These are phyloP conservation scores for Theocolax elegans DNA, from an alignment of 1,140 invertebrate genomes.

Conservation along the genomic window DNA sequence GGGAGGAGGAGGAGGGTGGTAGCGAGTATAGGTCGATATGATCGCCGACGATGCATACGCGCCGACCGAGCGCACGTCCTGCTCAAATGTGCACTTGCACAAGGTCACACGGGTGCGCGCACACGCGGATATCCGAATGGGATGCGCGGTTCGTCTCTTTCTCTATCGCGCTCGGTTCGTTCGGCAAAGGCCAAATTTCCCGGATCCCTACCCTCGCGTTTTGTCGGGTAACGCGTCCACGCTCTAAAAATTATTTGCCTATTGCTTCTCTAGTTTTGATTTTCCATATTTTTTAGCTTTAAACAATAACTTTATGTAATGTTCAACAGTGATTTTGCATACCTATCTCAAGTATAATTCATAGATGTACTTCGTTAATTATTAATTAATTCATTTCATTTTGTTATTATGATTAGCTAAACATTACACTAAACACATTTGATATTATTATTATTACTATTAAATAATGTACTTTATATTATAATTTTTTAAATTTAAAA, in stretches of 20 bases:
- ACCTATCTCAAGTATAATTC: too few relatives aligned
- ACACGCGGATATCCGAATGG: constrained; percentile 60
- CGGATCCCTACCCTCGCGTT: constrained; percentile 1
- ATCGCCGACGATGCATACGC: constrained; percentile 48
- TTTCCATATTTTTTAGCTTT: too few relatives aligned
- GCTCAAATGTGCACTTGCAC: constrained; percentile 50
- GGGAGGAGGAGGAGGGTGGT: constrained; percentile 16
- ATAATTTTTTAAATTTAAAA: too few relatives aligned
- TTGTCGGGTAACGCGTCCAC: too few relatives aligned
- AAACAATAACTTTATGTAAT: too few relatives aligned
- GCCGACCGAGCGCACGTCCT: constrained; percentile 51
- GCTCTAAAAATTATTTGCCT: too few relatives aligned
- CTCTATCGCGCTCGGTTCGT: constrained; percentile 1
- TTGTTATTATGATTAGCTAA: too few relatives aligned
- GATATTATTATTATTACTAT: too few relatives aligned
- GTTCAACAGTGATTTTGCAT: constrained; percentile 22
- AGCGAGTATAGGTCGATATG: constrained; percentile 49
- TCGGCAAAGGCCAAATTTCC: constrained; percentile 26
- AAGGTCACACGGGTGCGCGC: constrained; percentile 60
- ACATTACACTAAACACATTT: too few relatives aligned
- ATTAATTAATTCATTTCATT: too few relatives aligned
- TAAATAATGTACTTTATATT: too few relatives aligned
- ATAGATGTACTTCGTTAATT: too few relatives aligned
- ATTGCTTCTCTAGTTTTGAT: constrained; percentile 12
- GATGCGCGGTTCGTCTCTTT: constrained; percentile 38